These are phyloP conservation scores for Mamestra configurata DNA, from an alignment of 1,140 invertebrate species.

Conservation along the genomic window DNA sequence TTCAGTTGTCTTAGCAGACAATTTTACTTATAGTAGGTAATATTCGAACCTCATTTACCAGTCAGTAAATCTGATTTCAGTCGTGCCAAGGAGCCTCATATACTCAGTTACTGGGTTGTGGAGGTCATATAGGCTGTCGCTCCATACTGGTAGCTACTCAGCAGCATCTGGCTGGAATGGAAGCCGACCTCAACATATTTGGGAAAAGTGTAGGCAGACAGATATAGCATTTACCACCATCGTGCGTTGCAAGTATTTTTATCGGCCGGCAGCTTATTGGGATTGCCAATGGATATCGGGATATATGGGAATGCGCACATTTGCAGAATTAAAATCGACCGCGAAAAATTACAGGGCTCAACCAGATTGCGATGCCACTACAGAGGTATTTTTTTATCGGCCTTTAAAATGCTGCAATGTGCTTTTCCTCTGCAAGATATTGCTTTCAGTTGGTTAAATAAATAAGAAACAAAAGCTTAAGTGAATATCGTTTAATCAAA, in stretches of 20 bases:
- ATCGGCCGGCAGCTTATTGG: constrained; percentile 29
- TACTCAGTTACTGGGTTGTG: too few species aligned
- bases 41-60: too few species aligned
- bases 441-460: constrained; percentile 9
- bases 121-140: too few species aligned
- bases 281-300: constrained; percentile 25
- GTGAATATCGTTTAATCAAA: constrained; percentile 50
- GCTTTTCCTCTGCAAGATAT: background rate
- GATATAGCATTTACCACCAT: constrained; percentile 5
- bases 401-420: background rate
- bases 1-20: background rate
- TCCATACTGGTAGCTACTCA: too few species aligned
- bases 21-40: too few species aligned
- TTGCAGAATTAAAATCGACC: constrained; percentile 36
- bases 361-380: constrained; percentile 10
- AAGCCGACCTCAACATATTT: too few species aligned
- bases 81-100: too few species aligned
- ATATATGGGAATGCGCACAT: constrained; percentile 33
- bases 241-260: constrained; percentile 5
- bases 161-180: too few species aligned
- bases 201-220: too few species aligned
- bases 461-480: constrained; percentile 38
- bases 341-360: constrained; percentile 34
- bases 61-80: too few species aligned
- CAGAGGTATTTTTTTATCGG: constrained; percentile 32